These are phyloP conservation scores for Garrulus glandarius DNA, from an alignment of 2,797 vertebrate species.

Conservation along the genomic window DNA sequence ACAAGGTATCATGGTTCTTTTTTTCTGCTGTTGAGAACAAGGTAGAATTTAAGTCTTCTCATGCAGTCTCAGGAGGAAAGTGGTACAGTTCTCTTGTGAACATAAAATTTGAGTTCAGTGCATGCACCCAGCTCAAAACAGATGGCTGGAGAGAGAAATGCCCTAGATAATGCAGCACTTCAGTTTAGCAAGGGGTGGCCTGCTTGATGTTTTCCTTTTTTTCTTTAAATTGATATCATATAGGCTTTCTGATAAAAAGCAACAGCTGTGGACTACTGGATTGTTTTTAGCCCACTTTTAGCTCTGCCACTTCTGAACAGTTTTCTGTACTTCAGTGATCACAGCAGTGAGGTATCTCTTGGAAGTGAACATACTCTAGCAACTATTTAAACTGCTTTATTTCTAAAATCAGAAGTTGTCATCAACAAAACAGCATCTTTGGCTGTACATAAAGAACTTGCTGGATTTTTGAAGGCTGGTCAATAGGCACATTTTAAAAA, in stretches of 20 bases:
- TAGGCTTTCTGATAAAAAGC: neutral
- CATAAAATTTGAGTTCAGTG: neutral
- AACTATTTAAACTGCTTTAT: neutral
- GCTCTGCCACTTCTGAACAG: neutral
- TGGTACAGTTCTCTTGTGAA: neutral
- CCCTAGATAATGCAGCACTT: neutral
- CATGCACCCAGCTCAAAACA: neutral
- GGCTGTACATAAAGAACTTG: neutral
- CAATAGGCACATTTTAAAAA: neutral
- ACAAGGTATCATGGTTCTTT: neutral
- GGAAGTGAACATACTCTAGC: neutral
- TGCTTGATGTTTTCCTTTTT: neutral
- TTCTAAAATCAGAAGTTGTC: neutral
- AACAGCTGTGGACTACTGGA: neutral
- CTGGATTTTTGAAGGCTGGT: neutral
- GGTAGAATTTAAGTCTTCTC: neutral
- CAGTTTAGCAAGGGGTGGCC: neutral
- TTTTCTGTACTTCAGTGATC: neutral
- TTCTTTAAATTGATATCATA: neutral
- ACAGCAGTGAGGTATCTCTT: neutral
- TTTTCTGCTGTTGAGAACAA: neutral
- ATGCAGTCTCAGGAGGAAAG: neutral
- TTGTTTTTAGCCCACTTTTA: neutral
- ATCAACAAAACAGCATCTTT: constrained; percentile 1
- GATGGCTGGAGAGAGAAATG: neutral